Base-by-base conservation (phyloP, 2,888 invertebrate genomes). In the Minunthozetes semirufus region DNA sequence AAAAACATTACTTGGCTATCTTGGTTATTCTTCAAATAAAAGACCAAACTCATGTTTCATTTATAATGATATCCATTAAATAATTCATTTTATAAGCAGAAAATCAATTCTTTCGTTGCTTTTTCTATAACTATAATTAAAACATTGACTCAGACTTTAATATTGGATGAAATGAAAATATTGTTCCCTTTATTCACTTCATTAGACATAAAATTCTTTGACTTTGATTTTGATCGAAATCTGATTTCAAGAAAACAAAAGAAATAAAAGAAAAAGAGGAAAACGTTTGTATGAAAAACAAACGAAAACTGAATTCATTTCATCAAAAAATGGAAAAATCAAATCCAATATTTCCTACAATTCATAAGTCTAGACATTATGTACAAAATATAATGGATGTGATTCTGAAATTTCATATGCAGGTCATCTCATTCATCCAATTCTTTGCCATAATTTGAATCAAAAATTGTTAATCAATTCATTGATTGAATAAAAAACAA, bases 121-220 rank as follows among this genome's bases (percentile, higher is more conserved):
- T 25, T 25, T 25, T 56, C 1, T n/a, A n/a, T n/a, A 1, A 22
- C 25, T 11, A 19, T n/a, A 53, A n/a, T 53, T n/a, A 19, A 53
- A 53, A 53, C n/a, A n/a, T 53, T 48, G 46, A 48, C 46, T 53
- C 53, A 53, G 53, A 53, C 53, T 53, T 53, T 33, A 33, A 48
- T 48, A 17, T 15, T 48, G 46, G 11, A 48, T 48, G 46, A 4
- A 33, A 33, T 33, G 33, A 17, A 48, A 48, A 11, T 11, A n/a
- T 53, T 15, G 15, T 53, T n/a, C 3, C 19, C 8, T 53, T 53
- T 19, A 53, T 53, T 53, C 53, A 53, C 19, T n/a, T 19, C 53
- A 53, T 19, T n/a, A 53, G n/a, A 53, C 19, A 53, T 53, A 4
- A 53, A 19, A 53, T 53, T 53, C 19, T 53, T 53, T 53, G 46